Base-by-base conservation (phyloP, 1,140 invertebrate genomes). In the Cecropterus lyciades region DNA sequence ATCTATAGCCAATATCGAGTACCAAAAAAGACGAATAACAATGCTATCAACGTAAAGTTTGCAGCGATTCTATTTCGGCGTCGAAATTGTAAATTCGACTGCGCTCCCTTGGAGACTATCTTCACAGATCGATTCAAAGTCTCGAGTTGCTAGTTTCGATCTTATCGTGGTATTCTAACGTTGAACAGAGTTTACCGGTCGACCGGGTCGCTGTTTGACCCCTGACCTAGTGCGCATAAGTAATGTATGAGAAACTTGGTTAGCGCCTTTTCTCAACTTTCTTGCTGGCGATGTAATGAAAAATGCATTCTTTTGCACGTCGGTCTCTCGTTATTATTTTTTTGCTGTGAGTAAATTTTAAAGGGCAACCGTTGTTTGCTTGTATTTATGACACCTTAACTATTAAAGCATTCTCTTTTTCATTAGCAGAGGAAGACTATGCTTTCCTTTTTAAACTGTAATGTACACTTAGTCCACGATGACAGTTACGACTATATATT, bases 231-330 rank as follows among this genome's bases (percentile, higher is more conserved):
- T 59, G 49, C 11, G 24, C 56, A 30, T 46, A 59, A 30, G 13
- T 59, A 59, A 59, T 59, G 56, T 27, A 59, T 59, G 56, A 16
- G 56, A 59, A 59, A 59, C 56, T 59, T 42, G 24, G 20, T 48
- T 46, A 30, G 56, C 56, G 43, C 42, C 56, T 59, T 59, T 59
- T 46, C 43, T 48, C 56, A 59, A 59, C 56, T 59, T 59, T 57
- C 55, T 57, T 57, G 45, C 13, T 11, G 14, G 55, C 20, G 40
- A 45, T 43, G 45, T 57, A 57, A 45, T 43, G 40, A 43, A 57
- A 27, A 20, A 30, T 13, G 16, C 53, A 57, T 11, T 20, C 14
- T 16, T n/a, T 17, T 33, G 10, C 5, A 30, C 17, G 49, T 14
- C 24, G 24, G 24, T 17, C 27, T 14, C 6, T 15, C n/a, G 13